Evolutionary conservation across 2,797 vertebrate species (phyloP).

Genomic region (Platyrinchus mystaceus): DNA sequence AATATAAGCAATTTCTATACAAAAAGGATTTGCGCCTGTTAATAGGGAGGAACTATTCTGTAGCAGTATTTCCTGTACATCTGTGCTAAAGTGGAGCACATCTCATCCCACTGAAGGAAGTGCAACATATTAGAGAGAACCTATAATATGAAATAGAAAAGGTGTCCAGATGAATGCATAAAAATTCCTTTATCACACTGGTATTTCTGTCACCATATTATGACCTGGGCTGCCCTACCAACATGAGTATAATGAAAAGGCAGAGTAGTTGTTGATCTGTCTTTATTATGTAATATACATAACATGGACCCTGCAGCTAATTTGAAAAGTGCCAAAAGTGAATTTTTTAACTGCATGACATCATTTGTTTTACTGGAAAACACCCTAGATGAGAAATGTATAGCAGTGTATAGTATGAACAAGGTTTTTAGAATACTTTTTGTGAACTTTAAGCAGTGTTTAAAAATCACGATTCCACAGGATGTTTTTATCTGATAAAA

Average conservation of each 20-base stretch:
- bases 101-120: not conserved
- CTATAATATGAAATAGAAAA: not conserved
- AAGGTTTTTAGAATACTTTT: not conserved
- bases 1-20: not conserved
- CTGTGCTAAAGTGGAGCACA: conserved; percentile 4
- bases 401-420: not conserved
- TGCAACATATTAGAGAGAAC: not conserved
- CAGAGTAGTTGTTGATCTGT: not conserved
- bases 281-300: not conserved
- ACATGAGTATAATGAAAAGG: not conserved
- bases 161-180: not conserved
- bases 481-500: not conserved
- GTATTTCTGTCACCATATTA: not conserved
- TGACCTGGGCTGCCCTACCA: not conserved
- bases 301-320: not conserved
- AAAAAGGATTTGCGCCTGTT: not conserved
- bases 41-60: not conserved
- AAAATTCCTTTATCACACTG: not conserved
- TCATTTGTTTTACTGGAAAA: not conserved
- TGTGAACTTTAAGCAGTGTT: not conserved
- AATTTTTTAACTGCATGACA: not conserved
- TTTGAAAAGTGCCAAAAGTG: not conserved
- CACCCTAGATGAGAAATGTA: not conserved
- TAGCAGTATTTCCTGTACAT: conserved; percentile 34
- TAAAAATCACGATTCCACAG: not conserved